phyloP scores from a whole-genome alignment of 1,140 invertebrate species.

The Lepidurus apus region DNA sequence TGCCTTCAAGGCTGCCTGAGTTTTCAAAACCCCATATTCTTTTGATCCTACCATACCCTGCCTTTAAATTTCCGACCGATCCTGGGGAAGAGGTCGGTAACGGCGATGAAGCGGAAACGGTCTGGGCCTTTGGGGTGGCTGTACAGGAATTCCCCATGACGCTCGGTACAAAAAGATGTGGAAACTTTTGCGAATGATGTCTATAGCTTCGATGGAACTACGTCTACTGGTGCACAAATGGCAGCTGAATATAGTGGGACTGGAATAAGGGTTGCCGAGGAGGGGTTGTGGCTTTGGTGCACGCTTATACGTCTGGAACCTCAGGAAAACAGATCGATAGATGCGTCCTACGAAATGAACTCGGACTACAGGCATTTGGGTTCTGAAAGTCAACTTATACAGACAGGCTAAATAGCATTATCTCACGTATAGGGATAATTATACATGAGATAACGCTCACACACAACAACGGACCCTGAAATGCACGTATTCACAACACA shows the following conservation, averaged over 20 bases:
- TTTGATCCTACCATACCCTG: slow-evolving; percentile 11
- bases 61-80: neutral
- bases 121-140: slow-evolving; percentile 1
- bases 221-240: neutral
- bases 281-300: neutral
- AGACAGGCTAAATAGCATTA: neutral
- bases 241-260: neutral
- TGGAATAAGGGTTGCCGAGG: neutral
- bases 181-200: neutral
- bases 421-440: neutral
- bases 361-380: neutral
- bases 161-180: neutral
- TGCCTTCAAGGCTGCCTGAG: neutral
- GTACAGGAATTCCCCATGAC: slow-evolving; percentile 2
- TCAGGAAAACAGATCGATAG: slow-evolving; percentile 16
- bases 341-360: slow-evolving; percentile 5
- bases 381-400: neutral
- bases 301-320: neutral
- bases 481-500: neutral
- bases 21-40: neutral
- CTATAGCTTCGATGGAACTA: neutral
- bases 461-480: neutral
- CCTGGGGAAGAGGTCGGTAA: neutral
- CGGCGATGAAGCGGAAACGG: neutral
- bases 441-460: neutral